These are phyloP conservation scores for Cephalopholis sonnerati DNA, from an alignment of 2,113 vertebrate genomes.

Conservation along the genomic window DNA sequence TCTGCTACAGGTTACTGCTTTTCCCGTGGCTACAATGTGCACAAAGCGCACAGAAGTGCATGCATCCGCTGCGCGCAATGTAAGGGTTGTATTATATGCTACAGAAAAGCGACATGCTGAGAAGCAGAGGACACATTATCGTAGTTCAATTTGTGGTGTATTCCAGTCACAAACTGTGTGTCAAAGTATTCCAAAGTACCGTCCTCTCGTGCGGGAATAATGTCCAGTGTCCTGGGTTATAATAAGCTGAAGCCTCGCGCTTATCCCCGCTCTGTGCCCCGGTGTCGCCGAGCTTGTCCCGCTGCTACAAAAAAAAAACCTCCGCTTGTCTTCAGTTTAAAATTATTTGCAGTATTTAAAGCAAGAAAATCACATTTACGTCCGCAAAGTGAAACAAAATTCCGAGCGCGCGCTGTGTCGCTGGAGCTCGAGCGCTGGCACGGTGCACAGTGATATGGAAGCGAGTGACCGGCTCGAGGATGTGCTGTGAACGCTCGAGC, in stretches of 20 bases:
- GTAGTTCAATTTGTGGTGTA: background rate
- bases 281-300: constrained; percentile 55
- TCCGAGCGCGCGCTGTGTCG: background rate
- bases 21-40: constrained; percentile 14
- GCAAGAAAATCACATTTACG: background rate
- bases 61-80: constrained; percentile 43
- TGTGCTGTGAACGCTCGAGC: constrained; percentile 7
- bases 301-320: constrained; percentile 8
- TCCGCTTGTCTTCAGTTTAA: constrained; percentile 8
- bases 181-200: constrained; percentile 71
- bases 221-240: constrained; percentile 25
- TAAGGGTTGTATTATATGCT: background rate
- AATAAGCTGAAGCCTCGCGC: constrained; percentile 35
- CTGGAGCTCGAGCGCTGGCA: constrained; percentile 8
- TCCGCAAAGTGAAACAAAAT: background rate
- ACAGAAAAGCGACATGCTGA: constrained; percentile 1
- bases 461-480: constrained; percentile 30
- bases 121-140: background rate
- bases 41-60: constrained; percentile 57
- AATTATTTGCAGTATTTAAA: background rate
- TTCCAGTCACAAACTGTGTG: constrained; percentile 20
- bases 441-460: background rate
- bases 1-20: constrained; percentile 9
- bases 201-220: constrained; percentile 35
- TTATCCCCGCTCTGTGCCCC: constrained; percentile 13